Evolutionary conservation across 1,140 invertebrate genomes (phyloP).

Genomic region (Rhynchophorus ferrugineus): DNA sequence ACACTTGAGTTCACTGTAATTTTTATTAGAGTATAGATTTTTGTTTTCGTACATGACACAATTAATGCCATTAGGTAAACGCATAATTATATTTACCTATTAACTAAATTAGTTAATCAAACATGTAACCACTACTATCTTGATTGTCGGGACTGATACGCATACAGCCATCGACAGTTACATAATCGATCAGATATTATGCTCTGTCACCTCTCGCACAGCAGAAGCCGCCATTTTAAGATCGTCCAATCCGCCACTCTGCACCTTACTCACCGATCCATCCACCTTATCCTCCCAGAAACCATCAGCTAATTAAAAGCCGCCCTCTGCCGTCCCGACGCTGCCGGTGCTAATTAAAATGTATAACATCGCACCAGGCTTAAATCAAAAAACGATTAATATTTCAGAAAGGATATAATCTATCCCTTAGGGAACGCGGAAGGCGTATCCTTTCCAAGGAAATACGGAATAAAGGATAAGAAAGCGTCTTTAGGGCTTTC

Average conservation of each 20-base stretch:
- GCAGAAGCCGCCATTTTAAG: neutral
- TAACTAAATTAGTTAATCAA: too few relatives aligned
- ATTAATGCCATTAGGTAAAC: too few relatives aligned
- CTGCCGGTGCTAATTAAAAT: constrained; percentile 29
- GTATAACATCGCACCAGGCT: constrained; percentile 31
- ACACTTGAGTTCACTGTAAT: too few relatives aligned
- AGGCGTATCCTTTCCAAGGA: constrained; percentile 7
- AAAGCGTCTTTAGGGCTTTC: constrained; percentile 12
- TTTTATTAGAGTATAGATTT: too few relatives aligned
- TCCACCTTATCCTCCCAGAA: neutral
- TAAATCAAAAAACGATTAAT: constrained; percentile 38
- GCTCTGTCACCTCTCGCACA: too few relatives aligned
- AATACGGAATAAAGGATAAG: constrained; percentile 12
- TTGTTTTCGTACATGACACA: too few relatives aligned
- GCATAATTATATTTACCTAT: too few relatives aligned
- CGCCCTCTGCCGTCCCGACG: neutral
- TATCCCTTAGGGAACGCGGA: constrained; percentile 16
- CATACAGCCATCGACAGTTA: too few relatives aligned
- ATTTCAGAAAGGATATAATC: constrained; percentile 35
- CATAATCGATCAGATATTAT: too few relatives aligned
- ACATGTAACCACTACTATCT: too few relatives aligned
- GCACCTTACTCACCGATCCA: neutral
- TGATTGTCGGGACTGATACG: too few relatives aligned
- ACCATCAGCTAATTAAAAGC: constrained; percentile 12
- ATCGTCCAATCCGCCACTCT: neutral